Evolutionary conservation across 2,797 vertebrate genomes (phyloP), one percentile per base, ranked within the genome.

Genomic region (Microcaecilia unicolor): DNA sequence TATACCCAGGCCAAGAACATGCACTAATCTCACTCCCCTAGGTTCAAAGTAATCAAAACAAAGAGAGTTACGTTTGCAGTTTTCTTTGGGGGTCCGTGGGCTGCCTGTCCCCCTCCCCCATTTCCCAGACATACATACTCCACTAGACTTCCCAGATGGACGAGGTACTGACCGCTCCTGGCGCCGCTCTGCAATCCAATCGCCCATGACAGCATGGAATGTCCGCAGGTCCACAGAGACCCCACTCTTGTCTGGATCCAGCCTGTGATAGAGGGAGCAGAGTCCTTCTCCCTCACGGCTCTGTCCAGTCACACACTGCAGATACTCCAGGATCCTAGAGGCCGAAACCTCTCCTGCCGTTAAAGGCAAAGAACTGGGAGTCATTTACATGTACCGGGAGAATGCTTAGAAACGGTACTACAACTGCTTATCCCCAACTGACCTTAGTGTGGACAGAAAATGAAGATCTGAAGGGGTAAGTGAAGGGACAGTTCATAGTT

Each of bases 181-280:
- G 15, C 61, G 67, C 48, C 74, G 75, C 11, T 51, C 37, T 6
- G 61, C 26, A 3, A 81, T 77, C 78, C 78, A 79, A 22, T 61
- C 44, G 29, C 57, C 49, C 72, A 78, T 78, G 39, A 71, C 11
- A 3, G 19, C 38, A 14, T 40, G 44, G 26, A 81, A 81, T 19
- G 68, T 70, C 23, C 54, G 37, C 41, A 67, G 42, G 29, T 76
- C 62, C 44, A 79, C 57, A 1, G 58, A 26, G 12, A 41, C 23
- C 14, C 64, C 71, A 13, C 40, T 28, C 8, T 61, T 38, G 2
- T 23, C 39, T 14, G 72, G 76, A 33, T 81, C 72, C 37, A 81
- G 37, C 46, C 50, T 69, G 8, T 6, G 38, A 31, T 56, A 60
- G 15, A 81, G 49, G 5, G 45, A 58, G 22, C 22, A 56, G 24